A percentile compares a stretch with the other conserved stretches of the same genome.
Evolutionary conservation across 1,140 invertebrate species (phyloP).

Genomic region (Plutomurus gul): DNA sequence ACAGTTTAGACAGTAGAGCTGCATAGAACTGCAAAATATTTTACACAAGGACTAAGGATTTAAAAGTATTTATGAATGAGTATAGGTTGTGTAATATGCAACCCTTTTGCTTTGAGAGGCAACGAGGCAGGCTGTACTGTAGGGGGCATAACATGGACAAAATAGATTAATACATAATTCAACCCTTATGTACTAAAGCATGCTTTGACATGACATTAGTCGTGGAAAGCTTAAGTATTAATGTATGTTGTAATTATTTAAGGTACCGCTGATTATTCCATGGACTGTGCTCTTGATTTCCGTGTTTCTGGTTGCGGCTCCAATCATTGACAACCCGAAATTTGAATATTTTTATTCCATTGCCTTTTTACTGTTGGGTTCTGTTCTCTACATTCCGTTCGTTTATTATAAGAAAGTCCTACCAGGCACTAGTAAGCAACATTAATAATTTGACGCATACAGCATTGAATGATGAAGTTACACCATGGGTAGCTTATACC

Average conservation of each 20-base stretch:
- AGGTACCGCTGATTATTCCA: constrained; percentile 63
- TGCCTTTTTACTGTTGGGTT: constrained; percentile 60
- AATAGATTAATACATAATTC: no score
- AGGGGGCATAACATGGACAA: no score
- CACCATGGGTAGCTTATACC: neutral
- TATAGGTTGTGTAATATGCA: no score
- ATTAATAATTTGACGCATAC: neutral
- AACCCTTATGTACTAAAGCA: neutral
- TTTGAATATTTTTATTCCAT: constrained; percentile 60
- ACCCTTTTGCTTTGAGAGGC: no score
- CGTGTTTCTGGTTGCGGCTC: constrained; percentile 62
- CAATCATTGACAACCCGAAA: constrained; percentile 61
- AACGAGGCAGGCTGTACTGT: no score
- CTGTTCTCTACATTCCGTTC: constrained; percentile 63
- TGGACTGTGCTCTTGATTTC: constrained; percentile 60
- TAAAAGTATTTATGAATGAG: no score
- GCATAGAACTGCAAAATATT: no score
- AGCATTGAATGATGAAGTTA: no score
- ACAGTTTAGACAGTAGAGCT: no score
- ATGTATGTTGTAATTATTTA: constrained; percentile 39
- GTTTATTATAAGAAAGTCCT: constrained; percentile 59
- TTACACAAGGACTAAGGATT: no score
- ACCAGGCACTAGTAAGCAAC: constrained; percentile 54
- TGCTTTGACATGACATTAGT: neutral
- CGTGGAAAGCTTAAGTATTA: neutral